These are phyloP conservation scores for Aramus guarauna DNA, from an alignment of 2,113 vertebrate species.

Conservation along the genomic window DNA sequence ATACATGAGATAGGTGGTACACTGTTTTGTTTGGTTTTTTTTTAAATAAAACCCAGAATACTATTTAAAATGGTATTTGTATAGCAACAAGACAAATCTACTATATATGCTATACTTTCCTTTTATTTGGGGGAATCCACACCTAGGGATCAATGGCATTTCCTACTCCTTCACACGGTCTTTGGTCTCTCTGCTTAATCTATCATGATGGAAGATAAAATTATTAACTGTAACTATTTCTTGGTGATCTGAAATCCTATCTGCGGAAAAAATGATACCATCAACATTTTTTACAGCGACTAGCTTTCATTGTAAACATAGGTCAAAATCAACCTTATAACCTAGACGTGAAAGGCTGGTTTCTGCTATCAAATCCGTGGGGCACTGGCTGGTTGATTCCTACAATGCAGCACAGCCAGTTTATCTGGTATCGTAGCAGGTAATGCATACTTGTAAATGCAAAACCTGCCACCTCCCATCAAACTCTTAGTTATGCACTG, in stretches of 20 bases:
- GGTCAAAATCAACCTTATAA: not conserved
- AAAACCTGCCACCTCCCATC: not conserved
- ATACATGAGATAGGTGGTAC: not conserved
- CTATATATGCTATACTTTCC: not conserved
- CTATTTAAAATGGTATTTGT: not conserved
- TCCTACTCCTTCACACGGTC: not conserved
- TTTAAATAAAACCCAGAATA: not conserved
- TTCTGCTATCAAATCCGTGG: not conserved
- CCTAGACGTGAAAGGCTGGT: not conserved
- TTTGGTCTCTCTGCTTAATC: not conserved
- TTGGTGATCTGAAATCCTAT: not conserved
- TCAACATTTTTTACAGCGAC: not conserved
- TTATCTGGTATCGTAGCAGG: conserved; percentile 17
- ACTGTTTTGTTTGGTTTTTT: not conserved
- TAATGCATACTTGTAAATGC: not conserved
- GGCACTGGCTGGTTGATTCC: not conserved
- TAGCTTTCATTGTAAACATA: not conserved
- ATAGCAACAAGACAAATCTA: not conserved
- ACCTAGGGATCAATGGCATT: not conserved
- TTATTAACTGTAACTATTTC: not conserved
- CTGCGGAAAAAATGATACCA: not conserved
- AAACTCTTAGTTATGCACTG: not conserved
- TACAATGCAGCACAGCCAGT: conserved; percentile 44
- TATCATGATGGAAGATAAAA: not conserved
- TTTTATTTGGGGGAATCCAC: not conserved